Conservation (phyloP, 2,797 vertebrate species). For the Hemibagrus guttatus region DNA sequence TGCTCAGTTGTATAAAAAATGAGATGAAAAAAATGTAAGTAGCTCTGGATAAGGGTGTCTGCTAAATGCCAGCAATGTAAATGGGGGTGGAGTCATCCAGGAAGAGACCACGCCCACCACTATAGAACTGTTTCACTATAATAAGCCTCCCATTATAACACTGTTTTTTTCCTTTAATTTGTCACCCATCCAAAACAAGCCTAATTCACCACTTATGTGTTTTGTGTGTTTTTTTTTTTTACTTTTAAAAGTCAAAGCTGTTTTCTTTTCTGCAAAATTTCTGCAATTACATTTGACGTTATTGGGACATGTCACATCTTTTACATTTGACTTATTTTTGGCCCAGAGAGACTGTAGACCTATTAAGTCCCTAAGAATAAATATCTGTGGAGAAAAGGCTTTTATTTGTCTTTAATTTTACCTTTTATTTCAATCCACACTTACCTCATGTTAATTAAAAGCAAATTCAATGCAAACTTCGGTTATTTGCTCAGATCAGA, state of each 20-base stretch:
- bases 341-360: background rate
- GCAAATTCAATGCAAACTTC: background rate
- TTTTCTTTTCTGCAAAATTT: background rate
- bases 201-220: background rate
- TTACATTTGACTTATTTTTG: background rate
- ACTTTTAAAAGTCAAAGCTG: background rate
- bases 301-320: background rate
- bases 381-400: background rate
- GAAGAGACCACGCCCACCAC: background rate
- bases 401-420: background rate
- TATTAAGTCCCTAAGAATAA: background rate
- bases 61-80: too few relatives aligned
- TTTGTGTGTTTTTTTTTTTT: background rate
- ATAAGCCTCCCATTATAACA: background rate
- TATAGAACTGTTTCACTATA: background rate
- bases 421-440: background rate
- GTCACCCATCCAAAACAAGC: too few relatives aligned
- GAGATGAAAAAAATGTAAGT: too few relatives aligned
- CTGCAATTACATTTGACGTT: background rate
- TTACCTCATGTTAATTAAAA: background rate
- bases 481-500: background rate
- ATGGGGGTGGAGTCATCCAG: background rate
- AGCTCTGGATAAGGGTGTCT: too few relatives aligned
- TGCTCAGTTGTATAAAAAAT: too few relatives aligned
- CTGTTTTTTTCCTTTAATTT: too few relatives aligned